These are phyloP conservation scores for Pseudococcus viburni DNA, from an alignment of 2,888 invertebrate species.

Conservation along the genomic window DNA sequence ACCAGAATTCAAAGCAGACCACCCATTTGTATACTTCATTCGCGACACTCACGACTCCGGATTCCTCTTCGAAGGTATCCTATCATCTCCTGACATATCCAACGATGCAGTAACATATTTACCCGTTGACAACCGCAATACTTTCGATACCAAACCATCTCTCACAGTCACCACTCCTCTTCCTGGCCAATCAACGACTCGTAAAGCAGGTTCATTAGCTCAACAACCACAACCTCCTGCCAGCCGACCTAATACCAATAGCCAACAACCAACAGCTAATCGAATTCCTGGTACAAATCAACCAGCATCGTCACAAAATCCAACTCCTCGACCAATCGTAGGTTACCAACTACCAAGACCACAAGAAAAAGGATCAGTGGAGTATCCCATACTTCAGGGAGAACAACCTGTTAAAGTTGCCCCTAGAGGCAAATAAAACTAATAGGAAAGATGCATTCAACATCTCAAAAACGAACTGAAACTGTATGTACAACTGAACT, in stretches of 20 bases:
- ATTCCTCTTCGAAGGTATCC: conserved; percentile 77
- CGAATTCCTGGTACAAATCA: background rate
- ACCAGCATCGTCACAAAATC: background rate
- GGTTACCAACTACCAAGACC: conserved; percentile 1
- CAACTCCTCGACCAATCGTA: background rate
- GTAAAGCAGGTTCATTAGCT: background rate
- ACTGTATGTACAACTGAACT: too few species aligned
- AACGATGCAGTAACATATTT: background rate
- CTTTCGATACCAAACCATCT: background rate
- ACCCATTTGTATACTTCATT: conserved; percentile 79
- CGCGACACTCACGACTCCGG: conserved; percentile 75
- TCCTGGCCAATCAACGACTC: background rate
- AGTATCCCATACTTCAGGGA: conserved; percentile 7
- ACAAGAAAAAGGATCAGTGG: conserved; percentile 15
- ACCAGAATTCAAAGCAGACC: conserved; percentile 70
- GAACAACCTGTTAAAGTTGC: background rate
- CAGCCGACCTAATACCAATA: background rate
- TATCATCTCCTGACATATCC: background rate
- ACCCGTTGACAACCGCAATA: background rate
- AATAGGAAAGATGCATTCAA: too few species aligned
- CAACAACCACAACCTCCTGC: background rate
- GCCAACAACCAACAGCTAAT: background rate
- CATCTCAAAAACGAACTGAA: too few species aligned
- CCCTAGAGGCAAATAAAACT: too few species aligned
- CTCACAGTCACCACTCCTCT: background rate